phyloP scores from a whole-genome alignment of 35 echinoderm and acorn worm genomes.

The Apostichopus parvimensis region DNA sequence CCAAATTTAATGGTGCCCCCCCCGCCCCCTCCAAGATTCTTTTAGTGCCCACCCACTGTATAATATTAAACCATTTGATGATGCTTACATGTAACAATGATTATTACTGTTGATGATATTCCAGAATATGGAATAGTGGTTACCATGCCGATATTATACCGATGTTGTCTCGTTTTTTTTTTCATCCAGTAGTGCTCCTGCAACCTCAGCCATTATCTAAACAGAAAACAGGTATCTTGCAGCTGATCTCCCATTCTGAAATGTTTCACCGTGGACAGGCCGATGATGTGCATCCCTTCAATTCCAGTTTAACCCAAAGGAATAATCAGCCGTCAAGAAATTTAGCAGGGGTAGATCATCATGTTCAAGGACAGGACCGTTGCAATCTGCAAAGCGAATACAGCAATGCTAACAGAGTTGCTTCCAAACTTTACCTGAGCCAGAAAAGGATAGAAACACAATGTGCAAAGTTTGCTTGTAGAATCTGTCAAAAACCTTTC shows the following conservation, averaged over 20 bases:
- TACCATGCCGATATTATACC: no score
- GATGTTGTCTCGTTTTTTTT: not conserved
- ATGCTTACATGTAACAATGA: no score
- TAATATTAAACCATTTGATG: no score
- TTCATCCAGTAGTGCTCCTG: not conserved
- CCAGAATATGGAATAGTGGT: no score
- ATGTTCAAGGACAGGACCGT: not conserved
- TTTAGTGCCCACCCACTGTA: no score
- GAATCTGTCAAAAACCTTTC: not conserved
- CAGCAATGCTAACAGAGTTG: not conserved
- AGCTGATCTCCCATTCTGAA: not conserved
- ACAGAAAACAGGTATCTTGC: not conserved
- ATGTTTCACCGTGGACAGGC: not conserved
- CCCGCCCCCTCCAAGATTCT: no score
- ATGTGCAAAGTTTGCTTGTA: not conserved
- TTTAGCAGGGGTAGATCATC: not conserved
- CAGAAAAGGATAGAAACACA: not conserved
- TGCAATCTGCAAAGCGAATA: not conserved
- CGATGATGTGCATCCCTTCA: not conserved
- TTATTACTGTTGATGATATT: no score
- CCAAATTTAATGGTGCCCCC: no score
- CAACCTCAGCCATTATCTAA: not conserved
- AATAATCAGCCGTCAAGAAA: not conserved
- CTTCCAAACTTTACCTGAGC: not conserved
- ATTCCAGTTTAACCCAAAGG: not conserved